These are phyloP conservation scores for Crocallis elinguaria DNA, from an alignment of 2,888 invertebrate species.

Conservation along the genomic window DNA sequence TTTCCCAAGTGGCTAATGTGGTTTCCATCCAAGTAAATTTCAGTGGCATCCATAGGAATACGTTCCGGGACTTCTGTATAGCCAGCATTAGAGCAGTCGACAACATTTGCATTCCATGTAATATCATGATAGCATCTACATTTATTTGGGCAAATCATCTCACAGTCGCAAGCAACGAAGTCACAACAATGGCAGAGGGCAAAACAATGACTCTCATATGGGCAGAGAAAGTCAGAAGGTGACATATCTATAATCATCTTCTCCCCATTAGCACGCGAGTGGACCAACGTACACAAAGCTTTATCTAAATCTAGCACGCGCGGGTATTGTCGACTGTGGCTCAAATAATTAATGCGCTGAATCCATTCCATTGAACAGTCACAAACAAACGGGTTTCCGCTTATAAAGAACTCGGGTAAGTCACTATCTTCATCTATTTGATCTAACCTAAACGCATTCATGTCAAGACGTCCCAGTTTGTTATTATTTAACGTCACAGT, in stretches of 20 bases:
- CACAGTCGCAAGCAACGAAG: slow-evolving; percentile 95
- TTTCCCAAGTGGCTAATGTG: slow-evolving; percentile 90
- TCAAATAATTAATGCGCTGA: slow-evolving; percentile 91
- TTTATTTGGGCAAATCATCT: slow-evolving; percentile 94
- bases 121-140: slow-evolving; percentile 95
- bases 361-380: slow-evolving; percentile 96
- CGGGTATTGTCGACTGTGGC: slow-evolving; percentile 90
- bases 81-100: slow-evolving; percentile 91
- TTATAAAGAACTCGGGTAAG: slow-evolving; percentile 91
- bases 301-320: slow-evolving; percentile 91
- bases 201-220: slow-evolving; percentile 93
- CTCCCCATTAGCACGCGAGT: slow-evolving; percentile 87
- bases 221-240: slow-evolving; percentile 91
- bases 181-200: slow-evolving; percentile 96
- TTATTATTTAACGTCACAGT: slow-evolving; percentile 91
- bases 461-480: slow-evolving; percentile 88
- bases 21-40: slow-evolving; percentile 94
- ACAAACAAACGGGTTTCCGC: slow-evolving; percentile 93
- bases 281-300: slow-evolving; percentile 90
- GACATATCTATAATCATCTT: slow-evolving; percentile 89
- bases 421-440: slow-evolving; percentile 88
- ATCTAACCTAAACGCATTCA: slow-evolving; percentile 89
- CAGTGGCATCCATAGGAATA: slow-evolving; percentile 95
- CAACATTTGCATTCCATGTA: slow-evolving; percentile 93
- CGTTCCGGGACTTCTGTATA: slow-evolving; percentile 90